phyloP scores from a whole-genome alignment of 2,888 invertebrate species.

The Drosophila lacicola region DNA sequence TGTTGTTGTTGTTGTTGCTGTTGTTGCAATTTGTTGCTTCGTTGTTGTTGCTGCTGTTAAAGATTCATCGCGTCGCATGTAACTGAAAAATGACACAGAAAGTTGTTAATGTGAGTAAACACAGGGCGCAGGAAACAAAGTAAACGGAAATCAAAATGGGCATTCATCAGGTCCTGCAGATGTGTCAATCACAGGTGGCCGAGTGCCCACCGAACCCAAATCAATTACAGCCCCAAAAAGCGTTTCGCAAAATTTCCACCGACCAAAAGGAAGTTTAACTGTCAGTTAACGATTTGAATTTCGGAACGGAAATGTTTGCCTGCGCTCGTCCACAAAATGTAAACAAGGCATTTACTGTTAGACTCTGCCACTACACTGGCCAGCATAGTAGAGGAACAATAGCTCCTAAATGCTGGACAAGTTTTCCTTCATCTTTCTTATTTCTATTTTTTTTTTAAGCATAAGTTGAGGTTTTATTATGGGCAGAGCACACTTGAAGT shows the following conservation, averaged over 20 bases:
- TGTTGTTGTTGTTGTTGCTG: constrained; percentile 8
- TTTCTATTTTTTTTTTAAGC: constrained; percentile 9
- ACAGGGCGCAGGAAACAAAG: constrained; percentile 1
- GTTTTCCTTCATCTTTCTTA: constrained; percentile 19
- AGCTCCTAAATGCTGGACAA: constrained; percentile 30
- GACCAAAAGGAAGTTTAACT: constrained; percentile 63
- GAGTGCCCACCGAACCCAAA: constrained; percentile 56
- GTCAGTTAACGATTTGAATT: constrained; percentile 64
- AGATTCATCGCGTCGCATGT: constrained; percentile 67
- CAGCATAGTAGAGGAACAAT: constrained; percentile 42
- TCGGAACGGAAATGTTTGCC: constrained; percentile 63
- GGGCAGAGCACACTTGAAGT: constrained; percentile 56
- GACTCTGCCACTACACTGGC: constrained; percentile 28
- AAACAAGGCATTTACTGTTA: constrained; percentile 54
- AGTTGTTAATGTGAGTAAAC: constrained; percentile 46
- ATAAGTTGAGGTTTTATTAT: constrained; percentile 25
- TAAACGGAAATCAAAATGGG: constrained; percentile 48
- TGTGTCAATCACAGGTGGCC: constrained; percentile 73
- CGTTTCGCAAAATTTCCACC: constrained; percentile 30
- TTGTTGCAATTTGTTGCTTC: constrained; percentile 48
- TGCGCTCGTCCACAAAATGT: constrained; percentile 57
- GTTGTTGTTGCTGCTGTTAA: constrained; percentile 46
- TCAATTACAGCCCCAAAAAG: constrained; percentile 62
- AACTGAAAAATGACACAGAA: constrained; percentile 66
- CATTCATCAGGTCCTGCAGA: constrained; percentile 52